phyloP scores from a whole-genome alignment of 2,797 vertebrate species.

The Pipistrellus pipistrellus region DNA sequence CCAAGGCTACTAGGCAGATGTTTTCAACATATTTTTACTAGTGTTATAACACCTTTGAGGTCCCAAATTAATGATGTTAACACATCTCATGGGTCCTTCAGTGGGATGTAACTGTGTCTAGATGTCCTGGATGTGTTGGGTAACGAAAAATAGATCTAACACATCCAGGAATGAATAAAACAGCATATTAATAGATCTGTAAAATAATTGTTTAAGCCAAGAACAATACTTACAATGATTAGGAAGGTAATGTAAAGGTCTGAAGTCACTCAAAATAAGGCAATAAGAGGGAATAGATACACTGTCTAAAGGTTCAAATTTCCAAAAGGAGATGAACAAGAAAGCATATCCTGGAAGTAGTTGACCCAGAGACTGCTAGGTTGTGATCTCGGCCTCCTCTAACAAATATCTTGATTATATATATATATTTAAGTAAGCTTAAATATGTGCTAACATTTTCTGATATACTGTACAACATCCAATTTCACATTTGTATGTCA shows the following conservation, averaged over 20 bases:
- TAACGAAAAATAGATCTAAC: not conserved
- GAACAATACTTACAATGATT: slow-evolving; percentile 2
- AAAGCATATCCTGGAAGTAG: not conserved
- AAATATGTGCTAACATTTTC: slow-evolving; percentile 33
- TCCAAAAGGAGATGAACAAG: not conserved
- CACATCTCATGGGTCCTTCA: not conserved
- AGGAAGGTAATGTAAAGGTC: not conserved
- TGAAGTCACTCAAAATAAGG: slow-evolving; percentile 14
- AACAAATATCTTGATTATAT: not conserved
- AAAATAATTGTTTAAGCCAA: slow-evolving; percentile 42
- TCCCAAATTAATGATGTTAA: slow-evolving; percentile 38
- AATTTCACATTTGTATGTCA: slow-evolving; percentile 37
- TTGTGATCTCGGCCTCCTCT: not conserved
- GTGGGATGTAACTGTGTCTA: not conserved
- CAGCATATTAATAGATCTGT: not conserved
- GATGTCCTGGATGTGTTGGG: not conserved
- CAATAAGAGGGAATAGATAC: not conserved
- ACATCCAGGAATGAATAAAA: slow-evolving; percentile 1
- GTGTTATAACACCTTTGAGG: not conserved
- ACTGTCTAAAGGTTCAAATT: slow-evolving; percentile 27
- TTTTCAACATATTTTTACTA: not conserved
- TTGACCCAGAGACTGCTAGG: not conserved
- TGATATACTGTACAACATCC: not conserved
- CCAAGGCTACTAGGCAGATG: not conserved
- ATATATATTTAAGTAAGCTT: not conserved